Conservation (phyloP, 2,888 invertebrate species). For the Clusia tigrina region DNA sequence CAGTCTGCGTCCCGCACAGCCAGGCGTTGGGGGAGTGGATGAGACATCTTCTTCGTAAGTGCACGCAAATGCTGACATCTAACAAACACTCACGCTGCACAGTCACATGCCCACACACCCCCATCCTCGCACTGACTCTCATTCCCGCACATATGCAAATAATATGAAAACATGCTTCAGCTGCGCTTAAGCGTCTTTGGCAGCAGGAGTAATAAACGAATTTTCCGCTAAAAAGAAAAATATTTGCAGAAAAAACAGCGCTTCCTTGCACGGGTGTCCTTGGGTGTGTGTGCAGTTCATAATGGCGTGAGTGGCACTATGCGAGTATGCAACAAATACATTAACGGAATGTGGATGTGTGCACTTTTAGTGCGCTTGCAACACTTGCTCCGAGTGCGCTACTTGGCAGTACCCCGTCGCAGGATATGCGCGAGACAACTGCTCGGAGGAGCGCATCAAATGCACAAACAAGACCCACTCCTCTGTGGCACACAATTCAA, state of each 20-base stretch:
- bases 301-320: background rate
- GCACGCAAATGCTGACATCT: background rate
- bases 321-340: background rate
- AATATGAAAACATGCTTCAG: background rate
- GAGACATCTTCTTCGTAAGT: background rate
- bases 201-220: background rate
- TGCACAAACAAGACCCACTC: background rate
- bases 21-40: background rate
- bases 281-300: background rate
- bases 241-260: background rate
- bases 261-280: background rate
- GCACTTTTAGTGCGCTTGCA: background rate
- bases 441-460: too few relatives aligned
- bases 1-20: background rate
- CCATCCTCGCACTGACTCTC: background rate
- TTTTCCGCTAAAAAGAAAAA: background rate
- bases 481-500: background rate
- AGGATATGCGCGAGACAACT: too few relatives aligned
- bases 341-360: background rate
- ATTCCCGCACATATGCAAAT: constrained; percentile 5
- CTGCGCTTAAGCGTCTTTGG: background rate
- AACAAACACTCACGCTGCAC: background rate
- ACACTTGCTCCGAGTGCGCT: background rate
- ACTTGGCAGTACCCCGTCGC: too few relatives aligned
- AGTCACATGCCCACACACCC: background rate